Evolutionary conservation across 2,113 vertebrate genomes (phyloP).

Genomic region (Toxotes jaculatrix): DNA sequence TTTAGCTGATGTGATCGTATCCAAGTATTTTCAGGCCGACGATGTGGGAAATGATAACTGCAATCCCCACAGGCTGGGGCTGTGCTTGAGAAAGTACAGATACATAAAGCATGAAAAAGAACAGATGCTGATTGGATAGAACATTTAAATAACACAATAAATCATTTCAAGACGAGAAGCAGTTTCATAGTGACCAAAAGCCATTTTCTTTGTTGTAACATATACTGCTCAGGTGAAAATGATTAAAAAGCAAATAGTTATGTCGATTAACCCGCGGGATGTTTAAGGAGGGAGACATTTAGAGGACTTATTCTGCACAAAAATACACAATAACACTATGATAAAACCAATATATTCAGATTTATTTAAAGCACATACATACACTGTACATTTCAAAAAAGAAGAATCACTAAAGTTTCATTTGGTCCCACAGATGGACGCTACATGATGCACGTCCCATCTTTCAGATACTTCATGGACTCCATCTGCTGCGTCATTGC

Average conservation of each 20-base stretch:
- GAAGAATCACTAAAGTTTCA: slow-evolving; percentile 30
- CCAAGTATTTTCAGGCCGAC: background rate
- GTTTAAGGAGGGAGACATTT: background rate
- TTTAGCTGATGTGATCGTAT: background rate
- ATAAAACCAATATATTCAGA: slow-evolving; percentile 72
- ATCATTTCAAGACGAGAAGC: too few relatives aligned
- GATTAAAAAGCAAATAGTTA: background rate
- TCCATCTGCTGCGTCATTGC: slow-evolving; percentile 97
- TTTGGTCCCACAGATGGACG: slow-evolving; percentile 59
- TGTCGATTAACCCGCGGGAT: background rate
- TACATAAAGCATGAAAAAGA: background rate
- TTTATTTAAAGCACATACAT: slow-evolving; percentile 72
- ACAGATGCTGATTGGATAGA: background rate
- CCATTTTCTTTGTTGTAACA: background rate
- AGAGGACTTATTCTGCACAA: background rate
- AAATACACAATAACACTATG: background rate
- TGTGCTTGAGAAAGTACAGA: too few relatives aligned
- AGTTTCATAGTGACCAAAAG: background rate
- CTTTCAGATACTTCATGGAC: slow-evolving; percentile 93
- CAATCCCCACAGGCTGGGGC: too few relatives aligned
- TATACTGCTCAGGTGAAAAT: background rate
- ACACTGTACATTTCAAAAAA: slow-evolving; percentile 70
- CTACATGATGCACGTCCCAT: slow-evolving; percentile 97
- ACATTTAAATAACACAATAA: background rate
- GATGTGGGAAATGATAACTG: too few relatives aligned